A percentile compares a stretch with the other conserved stretches of the same genome.
phyloP scores from a whole-genome alignment of 2,113 vertebrate species.

The Eulacestoma nigropectus region DNA sequence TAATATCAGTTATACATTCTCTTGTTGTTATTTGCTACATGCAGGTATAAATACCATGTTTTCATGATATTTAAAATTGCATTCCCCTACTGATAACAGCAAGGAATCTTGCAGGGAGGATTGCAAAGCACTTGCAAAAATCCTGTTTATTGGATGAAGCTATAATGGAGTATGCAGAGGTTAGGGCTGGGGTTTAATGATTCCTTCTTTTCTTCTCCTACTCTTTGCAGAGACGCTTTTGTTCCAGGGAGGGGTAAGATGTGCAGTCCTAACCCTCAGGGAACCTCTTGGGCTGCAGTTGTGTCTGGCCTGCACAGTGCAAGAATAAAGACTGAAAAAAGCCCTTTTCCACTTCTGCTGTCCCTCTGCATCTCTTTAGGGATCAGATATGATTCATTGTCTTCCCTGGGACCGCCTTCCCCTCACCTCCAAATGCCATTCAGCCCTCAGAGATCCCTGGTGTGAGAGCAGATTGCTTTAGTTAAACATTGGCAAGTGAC shows the following conservation, averaged over 20 bases:
- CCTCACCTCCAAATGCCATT: background rate
- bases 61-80: background rate
- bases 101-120: background rate
- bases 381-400: background rate
- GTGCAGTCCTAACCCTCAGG: background rate
- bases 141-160: background rate
- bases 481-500: background rate
- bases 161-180: background rate
- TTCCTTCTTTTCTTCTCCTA: background rate
- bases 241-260: background rate
- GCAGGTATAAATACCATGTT: background rate
- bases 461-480: background rate
- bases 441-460: background rate
- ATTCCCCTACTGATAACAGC: background rate
- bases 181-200: background rate
- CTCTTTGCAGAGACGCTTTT: background rate
- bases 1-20: background rate
- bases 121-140: background rate
- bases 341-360: background rate
- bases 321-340: background rate
- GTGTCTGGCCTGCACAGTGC: background rate
- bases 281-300: background rate
- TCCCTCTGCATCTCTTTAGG: background rate
- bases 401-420: background rate
- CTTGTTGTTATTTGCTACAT: background rate